These are phyloP conservation scores for Zaprionus gabonicus DNA, from an alignment of 1,140 invertebrate species.

Conservation along the genomic window DNA sequence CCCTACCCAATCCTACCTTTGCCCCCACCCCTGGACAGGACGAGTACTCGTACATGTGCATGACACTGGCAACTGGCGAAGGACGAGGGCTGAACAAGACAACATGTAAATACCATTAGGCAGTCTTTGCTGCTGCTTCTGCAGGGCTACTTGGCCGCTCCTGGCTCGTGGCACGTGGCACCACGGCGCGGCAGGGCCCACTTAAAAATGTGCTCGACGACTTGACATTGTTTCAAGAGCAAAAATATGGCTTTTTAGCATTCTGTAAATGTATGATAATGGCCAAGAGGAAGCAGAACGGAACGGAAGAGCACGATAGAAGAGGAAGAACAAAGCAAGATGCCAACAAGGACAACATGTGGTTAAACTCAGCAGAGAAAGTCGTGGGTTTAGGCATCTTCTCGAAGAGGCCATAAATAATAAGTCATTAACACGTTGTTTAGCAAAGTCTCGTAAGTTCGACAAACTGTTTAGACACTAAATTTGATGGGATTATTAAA, in stretches of 20 bases:
- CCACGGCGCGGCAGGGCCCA: conserved; percentile 35
- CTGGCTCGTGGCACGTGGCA: conserved; percentile 33
- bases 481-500: conserved; percentile 24
- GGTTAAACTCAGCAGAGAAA: conserved; percentile 5
- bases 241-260: conserved; percentile 70
- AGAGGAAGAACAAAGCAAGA: background rate
- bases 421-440: conserved; percentile 24
- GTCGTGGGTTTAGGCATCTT: background rate
- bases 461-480: conserved; percentile 12
- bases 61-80: conserved; percentile 56
- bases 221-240: conserved; percentile 79
- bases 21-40: background rate
- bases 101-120: conserved; percentile 76
- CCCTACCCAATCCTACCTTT: conserved; percentile 4
- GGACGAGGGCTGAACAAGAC: conserved; percentile 46
- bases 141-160: conserved; percentile 32
- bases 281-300: conserved; percentile 40
- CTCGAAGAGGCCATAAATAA: conserved; percentile 31
- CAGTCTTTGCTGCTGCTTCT: conserved; percentile 21
- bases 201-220: conserved; percentile 71
- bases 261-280: conserved; percentile 50
- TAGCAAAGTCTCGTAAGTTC: conserved; percentile 4
- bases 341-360: conserved; percentile 36
- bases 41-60: conserved; percentile 42
- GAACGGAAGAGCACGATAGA: background rate